Percentiles rank a stretch among this genome's conserved stretches.
phyloP scores from a whole-genome alignment of 2,888 invertebrate genomes.

The Ectobius pallidus region DNA sequence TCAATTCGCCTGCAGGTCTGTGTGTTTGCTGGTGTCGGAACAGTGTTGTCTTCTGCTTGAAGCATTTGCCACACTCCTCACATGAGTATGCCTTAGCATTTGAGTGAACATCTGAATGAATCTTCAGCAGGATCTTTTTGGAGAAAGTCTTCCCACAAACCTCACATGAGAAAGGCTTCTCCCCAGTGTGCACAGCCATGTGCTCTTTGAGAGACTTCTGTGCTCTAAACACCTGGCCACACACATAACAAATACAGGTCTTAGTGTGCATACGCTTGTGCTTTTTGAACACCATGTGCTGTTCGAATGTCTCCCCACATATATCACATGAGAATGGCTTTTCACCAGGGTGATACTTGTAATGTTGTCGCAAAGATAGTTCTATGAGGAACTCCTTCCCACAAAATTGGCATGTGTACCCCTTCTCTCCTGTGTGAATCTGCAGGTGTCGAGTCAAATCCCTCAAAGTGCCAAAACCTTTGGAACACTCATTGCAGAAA shows the following conservation, averaged over 20 bases:
- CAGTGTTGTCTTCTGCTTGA: slow-evolving; percentile 40
- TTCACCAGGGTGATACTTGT: background rate
- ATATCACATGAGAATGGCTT: background rate
- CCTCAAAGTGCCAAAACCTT: slow-evolving; percentile 60
- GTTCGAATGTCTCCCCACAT: background rate
- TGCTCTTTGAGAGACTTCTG: background rate
- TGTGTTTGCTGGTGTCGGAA: slow-evolving; percentile 51
- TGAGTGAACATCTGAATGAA: slow-evolving; percentile 40
- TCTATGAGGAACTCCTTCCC: slow-evolving; percentile 40
- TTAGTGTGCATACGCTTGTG: background rate
- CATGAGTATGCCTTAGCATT: slow-evolving; percentile 42
- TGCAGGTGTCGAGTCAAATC: slow-evolving; percentile 56
- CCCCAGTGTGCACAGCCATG: slow-evolving; percentile 36
- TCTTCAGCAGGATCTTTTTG: slow-evolving; percentile 39
- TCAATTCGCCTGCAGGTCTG: slow-evolving; percentile 50
- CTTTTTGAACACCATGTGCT: background rate
- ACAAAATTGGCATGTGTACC: slow-evolving; percentile 40
- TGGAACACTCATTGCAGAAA: slow-evolving; percentile 55
- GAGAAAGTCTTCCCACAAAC: slow-evolving; percentile 40
- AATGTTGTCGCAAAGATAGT: slow-evolving; percentile 31
- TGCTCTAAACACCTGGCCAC: background rate
- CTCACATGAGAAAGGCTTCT: slow-evolving; percentile 40
- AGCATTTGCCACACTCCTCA: slow-evolving; percentile 28
- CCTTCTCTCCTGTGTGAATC: slow-evolving; percentile 54
- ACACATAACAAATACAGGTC: background rate